Conservation (phyloP, 2,113 vertebrate genomes). For the Balaeniceps rex region DNA sequence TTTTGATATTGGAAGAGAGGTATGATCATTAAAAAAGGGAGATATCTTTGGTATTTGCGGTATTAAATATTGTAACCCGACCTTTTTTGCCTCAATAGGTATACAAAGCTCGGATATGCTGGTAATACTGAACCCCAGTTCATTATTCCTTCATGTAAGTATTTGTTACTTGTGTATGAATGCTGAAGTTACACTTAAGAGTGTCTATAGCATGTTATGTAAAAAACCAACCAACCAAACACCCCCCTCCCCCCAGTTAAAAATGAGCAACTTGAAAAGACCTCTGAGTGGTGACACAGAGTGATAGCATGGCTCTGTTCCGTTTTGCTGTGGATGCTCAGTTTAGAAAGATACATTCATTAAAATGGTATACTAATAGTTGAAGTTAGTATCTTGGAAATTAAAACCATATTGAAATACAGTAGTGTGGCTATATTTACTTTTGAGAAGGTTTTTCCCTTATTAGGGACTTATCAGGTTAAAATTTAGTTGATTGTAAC, state of each 20-base stretch:
- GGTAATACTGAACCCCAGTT: constrained; percentile 99
- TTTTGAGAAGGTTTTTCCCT: neutral
- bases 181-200: neutral
- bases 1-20: neutral
- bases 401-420: neutral
- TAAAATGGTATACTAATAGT: neutral
- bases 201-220: neutral
- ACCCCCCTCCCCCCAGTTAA: too few species aligned
- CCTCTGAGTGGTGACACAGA: neutral
- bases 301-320: neutral
- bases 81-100: constrained; percentile 75
- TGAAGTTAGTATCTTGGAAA: neutral
- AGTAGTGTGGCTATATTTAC: neutral
- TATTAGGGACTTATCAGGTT: neutral
- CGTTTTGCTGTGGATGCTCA: neutral
- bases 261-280: neutral
- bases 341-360: neutral
- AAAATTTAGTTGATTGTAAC: neutral
- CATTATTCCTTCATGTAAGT: constrained; percentile 98
- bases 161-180: neutral
- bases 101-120: constrained; percentile 97
- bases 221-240: neutral
- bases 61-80: neutral
- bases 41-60: neutral
- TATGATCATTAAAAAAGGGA: neutral